Evolutionary conservation across 1,140 invertebrate genomes (phyloP), one percentile per base, ranked within the genome.

Genomic region (Tetramorium parvispinum): DNA sequence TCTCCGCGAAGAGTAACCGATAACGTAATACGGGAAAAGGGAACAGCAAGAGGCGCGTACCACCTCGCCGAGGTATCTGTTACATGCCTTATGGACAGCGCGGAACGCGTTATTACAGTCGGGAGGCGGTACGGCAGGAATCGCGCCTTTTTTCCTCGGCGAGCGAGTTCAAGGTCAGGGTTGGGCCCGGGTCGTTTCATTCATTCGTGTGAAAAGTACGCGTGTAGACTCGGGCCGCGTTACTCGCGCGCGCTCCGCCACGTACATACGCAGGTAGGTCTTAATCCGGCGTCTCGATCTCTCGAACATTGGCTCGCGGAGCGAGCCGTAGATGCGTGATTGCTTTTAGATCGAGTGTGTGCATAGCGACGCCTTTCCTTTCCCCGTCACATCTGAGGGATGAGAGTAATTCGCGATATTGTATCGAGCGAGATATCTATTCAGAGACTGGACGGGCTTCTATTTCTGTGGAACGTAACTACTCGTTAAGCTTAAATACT

Each of bases 91-190:
- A 88, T 85, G 85, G 85, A 91, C 89, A 87, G 86, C 73, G 49
- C 81, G 85, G 77, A 93, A 91, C 89, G 86, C 91, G 75, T 93
- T 88, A 92, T 93, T 93, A 93, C 92, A 88, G 87, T 90, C 87
- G 73, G 63, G 77, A 82, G 77, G 82, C 77, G 81, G 85, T 88
- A 88, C 78, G 83, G 86, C 83, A 88, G 88, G 59, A 73, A 65
- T 77, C 75, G 83, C 78, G 68, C 55, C 65, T 92, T 87, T 92
- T 91, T 89, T 87, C 4, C 46, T 61, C 18, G 63, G 53, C 79
- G 88, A 91, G 87, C 49, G 88, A 91, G 93, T 92, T 93, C 93
- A 93, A 93, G 93, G 93, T 91, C 92, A 92, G 89, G 87, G 87
- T 91, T 93, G 92, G 92, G 91, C 92, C 66, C 79, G 90, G 89